These are phyloP conservation scores for Kryptolebias ocellatus DNA, from an alignment of 2,797 vertebrate genomes.

Conservation along the genomic window DNA sequence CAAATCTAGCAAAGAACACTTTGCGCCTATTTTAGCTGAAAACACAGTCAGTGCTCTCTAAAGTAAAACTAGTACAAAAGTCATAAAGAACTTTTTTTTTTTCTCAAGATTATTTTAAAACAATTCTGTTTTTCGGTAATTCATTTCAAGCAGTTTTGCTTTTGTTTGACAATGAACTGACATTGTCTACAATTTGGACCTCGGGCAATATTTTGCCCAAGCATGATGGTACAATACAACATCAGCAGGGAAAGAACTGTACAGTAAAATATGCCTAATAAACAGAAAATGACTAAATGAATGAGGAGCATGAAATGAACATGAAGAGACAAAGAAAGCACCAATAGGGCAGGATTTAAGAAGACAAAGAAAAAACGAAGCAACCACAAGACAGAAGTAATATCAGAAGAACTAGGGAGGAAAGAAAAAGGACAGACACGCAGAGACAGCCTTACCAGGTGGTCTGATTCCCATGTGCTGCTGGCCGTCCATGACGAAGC, in stretches of 20 bases:
- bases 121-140: too few species aligned
- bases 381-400: slow-evolving; percentile 14
- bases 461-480: slow-evolving; percentile 99
- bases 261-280: background rate
- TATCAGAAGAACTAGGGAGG: slow-evolving; percentile 33
- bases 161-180: too few species aligned
- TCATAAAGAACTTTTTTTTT: too few species aligned
- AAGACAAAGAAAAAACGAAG: slow-evolving; percentile 28
- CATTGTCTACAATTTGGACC: too few species aligned
- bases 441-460: slow-evolving; percentile 89
- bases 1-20: too few species aligned
- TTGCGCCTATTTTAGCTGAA: too few species aligned
- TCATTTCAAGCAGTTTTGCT: too few species aligned
- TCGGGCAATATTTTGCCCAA: background rate
- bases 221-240: background rate
- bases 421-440: slow-evolving; percentile 61
- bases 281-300: background rate
- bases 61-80: too few species aligned
- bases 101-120: too few species aligned
- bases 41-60: too few species aligned
- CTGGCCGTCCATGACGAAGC: slow-evolving; percentile 99
- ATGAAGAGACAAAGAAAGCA: slow-evolving; percentile 1
- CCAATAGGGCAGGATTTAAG: slow-evolving; percentile 16
- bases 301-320: background rate
- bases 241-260: background rate